Conservation (phyloP, 2,113 vertebrate species). For the Electrona antarctica region DNA sequence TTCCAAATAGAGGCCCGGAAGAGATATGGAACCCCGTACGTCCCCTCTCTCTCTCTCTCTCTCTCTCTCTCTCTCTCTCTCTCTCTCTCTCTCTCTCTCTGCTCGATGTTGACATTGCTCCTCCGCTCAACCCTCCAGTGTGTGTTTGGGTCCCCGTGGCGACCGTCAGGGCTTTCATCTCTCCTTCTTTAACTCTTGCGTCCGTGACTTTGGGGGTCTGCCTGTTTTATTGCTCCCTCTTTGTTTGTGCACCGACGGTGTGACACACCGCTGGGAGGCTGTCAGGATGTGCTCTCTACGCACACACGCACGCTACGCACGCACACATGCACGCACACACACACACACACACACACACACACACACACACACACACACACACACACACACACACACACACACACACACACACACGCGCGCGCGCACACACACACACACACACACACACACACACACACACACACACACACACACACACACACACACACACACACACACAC, state of each 20-base stretch:
- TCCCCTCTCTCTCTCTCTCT: constrained; percentile 9
- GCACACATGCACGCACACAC: too few relatives aligned
- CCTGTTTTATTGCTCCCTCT: constrained; percentile 56
- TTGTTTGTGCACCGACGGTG: constrained; percentile 46
- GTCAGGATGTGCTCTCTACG: constrained; percentile 36
- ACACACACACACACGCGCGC: too few relatives aligned
- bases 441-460: too few relatives aligned
- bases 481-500: too few relatives aligned
- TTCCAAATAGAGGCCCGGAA: constrained; percentile 64
- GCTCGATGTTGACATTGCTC: constrained; percentile 64
- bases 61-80: neutral
- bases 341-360: too few relatives aligned
- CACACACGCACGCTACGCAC: neutral
- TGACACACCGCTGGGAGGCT: constrained; percentile 56
- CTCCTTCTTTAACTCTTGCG: constrained; percentile 44
- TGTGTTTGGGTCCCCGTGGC: constrained; percentile 61
- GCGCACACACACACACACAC: too few relatives aligned
- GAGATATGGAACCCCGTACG: constrained; percentile 49
- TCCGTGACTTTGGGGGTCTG: constrained; percentile 70
- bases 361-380: too few relatives aligned
- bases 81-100: neutral
- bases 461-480: too few relatives aligned
- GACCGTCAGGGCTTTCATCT: constrained; percentile 62
- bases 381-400: too few relatives aligned
- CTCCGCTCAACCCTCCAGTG: constrained; percentile 43